A percentile compares a stretch with the other conserved stretches of the same genome.
Evolutionary conservation across 2,888 invertebrate genomes (phyloP).

Genomic region (Drosophila nigricruria): DNA sequence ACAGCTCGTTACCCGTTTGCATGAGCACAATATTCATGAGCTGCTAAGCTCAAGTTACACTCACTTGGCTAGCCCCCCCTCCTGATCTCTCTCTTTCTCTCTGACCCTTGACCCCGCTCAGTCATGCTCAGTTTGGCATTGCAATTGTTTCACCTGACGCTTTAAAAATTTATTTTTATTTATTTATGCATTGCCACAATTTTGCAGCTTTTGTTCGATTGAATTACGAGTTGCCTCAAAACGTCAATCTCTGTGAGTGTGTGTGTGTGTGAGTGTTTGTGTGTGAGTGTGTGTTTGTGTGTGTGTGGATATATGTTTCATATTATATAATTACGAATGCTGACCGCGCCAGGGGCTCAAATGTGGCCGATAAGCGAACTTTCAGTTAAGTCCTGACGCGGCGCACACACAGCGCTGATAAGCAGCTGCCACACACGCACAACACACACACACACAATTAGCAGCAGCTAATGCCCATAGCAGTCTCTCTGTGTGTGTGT

Average conservation of each 20-base stretch:
- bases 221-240: slow-evolving; percentile 58
- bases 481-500: not conserved
- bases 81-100: not conserved
- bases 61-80: slow-evolving; percentile 51
- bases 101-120: slow-evolving; percentile 6
- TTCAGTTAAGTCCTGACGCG: slow-evolving; percentile 67
- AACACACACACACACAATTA: slow-evolving; percentile 54
- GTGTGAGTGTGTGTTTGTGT: slow-evolving; percentile 1
- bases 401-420: slow-evolving; percentile 63
- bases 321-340: slow-evolving; percentile 74
- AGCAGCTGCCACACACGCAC: slow-evolving; percentile 64
- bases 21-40: slow-evolving; percentile 83
- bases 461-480: slow-evolving; percentile 60
- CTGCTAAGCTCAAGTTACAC: slow-evolving; percentile 82
- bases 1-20: slow-evolving; percentile 81
- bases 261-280: not conserved
- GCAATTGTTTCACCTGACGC: slow-evolving; percentile 67
- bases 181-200: slow-evolving; percentile 73
- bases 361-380: slow-evolving; percentile 72
- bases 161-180: slow-evolving; percentile 34
- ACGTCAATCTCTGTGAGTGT: slow-evolving; percentile 6
- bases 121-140: slow-evolving; percentile 10
- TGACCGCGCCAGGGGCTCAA: slow-evolving; percentile 74
- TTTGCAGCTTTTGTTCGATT: slow-evolving; percentile 65
- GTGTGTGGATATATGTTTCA: slow-evolving; percentile 17